Percentiles rank a stretch among this genome's conserved stretches.
These are phyloP conservation scores for Heliconius cydno DNA, from an alignment of 2,888 invertebrate genomes.

Conservation along the genomic window DNA sequence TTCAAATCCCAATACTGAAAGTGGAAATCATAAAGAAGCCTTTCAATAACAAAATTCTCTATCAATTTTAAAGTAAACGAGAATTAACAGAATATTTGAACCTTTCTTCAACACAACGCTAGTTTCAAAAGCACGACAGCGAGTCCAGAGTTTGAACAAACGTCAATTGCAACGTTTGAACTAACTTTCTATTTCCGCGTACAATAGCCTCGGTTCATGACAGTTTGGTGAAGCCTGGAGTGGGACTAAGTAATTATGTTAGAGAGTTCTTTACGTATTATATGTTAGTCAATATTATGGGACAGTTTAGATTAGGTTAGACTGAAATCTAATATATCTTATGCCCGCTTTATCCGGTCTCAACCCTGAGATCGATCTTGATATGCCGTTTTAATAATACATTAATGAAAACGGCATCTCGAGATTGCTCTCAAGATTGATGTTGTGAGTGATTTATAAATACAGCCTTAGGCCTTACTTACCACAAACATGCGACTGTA, in stretches of 20 bases:
- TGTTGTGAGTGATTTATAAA: too few species aligned
- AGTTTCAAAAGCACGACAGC: conserved; percentile 1
- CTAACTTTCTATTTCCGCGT: conserved; percentile 14
- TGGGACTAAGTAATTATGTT: not conserved
- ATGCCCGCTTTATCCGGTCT: too few species aligned
- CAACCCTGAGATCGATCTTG: too few species aligned
- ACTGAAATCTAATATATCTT: too few species aligned
- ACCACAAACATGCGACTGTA: too few species aligned
- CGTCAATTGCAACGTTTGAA: conserved; percentile 18
- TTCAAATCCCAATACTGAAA: not conserved
- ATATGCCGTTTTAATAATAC: too few species aligned
- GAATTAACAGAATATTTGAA: not conserved
- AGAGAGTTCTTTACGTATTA: not conserved
- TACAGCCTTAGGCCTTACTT: too few species aligned
- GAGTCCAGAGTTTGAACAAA: conserved; percentile 12
- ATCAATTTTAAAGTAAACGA: not conserved
- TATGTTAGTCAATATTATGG: not conserved
- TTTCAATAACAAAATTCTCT: not conserved
- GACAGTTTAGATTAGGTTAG: not conserved
- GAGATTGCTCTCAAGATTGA: too few species aligned
- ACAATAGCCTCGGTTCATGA: conserved; percentile 4
- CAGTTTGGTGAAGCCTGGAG: not conserved
- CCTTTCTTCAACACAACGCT: not conserved
- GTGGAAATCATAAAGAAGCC: not conserved
- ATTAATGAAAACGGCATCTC: too few species aligned